A percentile compares a stretch with the other conserved stretches of the same genome.
Evolutionary conservation across 2,113 vertebrate species (phyloP).

Genomic region (Fregetta grallaria): DNA sequence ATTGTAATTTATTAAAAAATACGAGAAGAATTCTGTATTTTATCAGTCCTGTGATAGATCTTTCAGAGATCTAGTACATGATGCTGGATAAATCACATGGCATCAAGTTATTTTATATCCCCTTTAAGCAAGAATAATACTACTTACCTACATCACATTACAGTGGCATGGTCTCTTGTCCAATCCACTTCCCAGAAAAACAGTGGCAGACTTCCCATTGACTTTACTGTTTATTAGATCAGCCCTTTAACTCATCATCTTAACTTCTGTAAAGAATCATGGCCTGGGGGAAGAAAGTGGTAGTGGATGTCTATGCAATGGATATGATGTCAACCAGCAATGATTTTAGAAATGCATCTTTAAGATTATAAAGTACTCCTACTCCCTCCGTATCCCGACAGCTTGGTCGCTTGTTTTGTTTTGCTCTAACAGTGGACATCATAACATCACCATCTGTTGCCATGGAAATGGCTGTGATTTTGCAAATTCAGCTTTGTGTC

Average conservation of each 20-base stretch:
- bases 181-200: not conserved
- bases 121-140: not conserved
- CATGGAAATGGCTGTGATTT: slow-evolving; percentile 45
- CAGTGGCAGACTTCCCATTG: not conserved
- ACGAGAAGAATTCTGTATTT: not conserved
- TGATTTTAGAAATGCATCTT: not conserved
- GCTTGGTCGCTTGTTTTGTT: not conserved
- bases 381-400: not conserved
- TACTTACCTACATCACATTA: not conserved
- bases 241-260: not conserved
- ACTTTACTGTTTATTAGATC: not conserved
- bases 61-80: not conserved
- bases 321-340: not conserved
- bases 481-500: slow-evolving; percentile 11
- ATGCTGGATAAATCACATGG: not conserved
- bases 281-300: not conserved
- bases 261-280: not conserved
- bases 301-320: not conserved
- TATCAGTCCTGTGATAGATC: not conserved
- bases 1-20: not conserved
- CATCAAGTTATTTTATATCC: not conserved
- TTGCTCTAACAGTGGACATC: not conserved
- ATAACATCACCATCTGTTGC: slow-evolving; percentile 27
- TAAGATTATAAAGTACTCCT: not conserved
- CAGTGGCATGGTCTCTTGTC: not conserved